Evolutionary conservation across 1,140 invertebrate species (phyloP), one percentile per base, ranked within the genome.

Genomic region (Ips typographus): DNA sequence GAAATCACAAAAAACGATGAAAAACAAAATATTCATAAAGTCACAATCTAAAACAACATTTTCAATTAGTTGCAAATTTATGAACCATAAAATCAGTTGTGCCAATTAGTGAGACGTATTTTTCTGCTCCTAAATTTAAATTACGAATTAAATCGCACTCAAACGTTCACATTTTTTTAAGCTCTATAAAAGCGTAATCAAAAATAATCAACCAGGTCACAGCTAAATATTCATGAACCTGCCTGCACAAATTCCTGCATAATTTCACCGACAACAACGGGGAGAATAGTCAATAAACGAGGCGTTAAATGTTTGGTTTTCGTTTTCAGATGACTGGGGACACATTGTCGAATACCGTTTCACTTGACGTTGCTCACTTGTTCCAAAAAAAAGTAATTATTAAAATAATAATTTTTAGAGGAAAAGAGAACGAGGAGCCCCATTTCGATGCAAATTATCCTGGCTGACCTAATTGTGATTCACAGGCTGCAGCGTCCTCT

Each of bases 401-500:
- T 49, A 22, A 49, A 49, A 49, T 49, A 49, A 49, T 49, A 1
- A 49, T 49, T 49, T 22, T 22, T 22, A 22, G 22, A 22, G 44
- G 44, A 49, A 49, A 2, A 6, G 22, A 49, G 44, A 22, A 49
- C 22, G 44, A 22, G 44, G 8, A 51, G 38, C 36, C 53, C 7
- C 40, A 59, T 66, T 66, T 49, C 52, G n/a, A 66, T 66, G 56
- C 43, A 66, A 66, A 66, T 66, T 44, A 58, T 41, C 37, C 42
- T 40, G 52, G 41, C 36, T 66, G 65, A 59, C 55, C 55, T 66
- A 66, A 66, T 66, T 66, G 55, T 58, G 53, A 66, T 58, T 66
- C 55, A 66, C 41, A 37, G 43, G 53, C 40, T 38, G 53, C 53
- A 40, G 65, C 55, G 53, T 47, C 55, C 65, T 66, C 42, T 7